These are phyloP conservation scores for Donacobius atricapilla DNA, from an alignment of 2,113 vertebrate species.

Conservation along the genomic window DNA sequence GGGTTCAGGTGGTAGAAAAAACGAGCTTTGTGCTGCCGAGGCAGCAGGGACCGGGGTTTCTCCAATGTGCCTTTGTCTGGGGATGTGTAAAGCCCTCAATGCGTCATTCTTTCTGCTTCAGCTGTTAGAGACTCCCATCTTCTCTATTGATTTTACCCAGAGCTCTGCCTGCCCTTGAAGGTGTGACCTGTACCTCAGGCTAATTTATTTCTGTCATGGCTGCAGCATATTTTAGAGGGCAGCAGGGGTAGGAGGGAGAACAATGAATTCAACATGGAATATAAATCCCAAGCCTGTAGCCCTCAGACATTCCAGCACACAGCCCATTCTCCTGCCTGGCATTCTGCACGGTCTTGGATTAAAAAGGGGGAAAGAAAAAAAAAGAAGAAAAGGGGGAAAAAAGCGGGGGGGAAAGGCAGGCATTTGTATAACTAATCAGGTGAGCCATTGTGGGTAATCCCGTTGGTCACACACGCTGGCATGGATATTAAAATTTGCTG, in stretches of 20 bases:
- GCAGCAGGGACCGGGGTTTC: conserved; percentile 19
- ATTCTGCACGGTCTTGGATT: conserved; percentile 29
- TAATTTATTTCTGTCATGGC: conserved; percentile 79
- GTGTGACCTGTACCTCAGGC: conserved; percentile 77
- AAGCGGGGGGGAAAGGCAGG: neutral
- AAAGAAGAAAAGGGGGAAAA: too few relatives aligned
- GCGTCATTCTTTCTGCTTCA: conserved; percentile 68
- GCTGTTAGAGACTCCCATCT: conserved; percentile 66
- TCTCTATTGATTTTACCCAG: conserved; percentile 73
- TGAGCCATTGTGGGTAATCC: conserved; percentile 50
- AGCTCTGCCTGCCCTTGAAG: conserved; percentile 71
- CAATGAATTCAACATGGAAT: conserved; percentile 53
- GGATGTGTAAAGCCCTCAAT: conserved; percentile 51
- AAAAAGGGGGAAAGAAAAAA: neutral
- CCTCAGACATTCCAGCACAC: conserved; percentile 29
- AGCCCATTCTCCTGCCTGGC: neutral
- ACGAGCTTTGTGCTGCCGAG: neutral
- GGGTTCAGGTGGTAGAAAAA: conserved; percentile 61
- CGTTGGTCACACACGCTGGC: conserved; percentile 42
- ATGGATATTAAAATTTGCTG: neutral
- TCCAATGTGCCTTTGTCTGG: conserved; percentile 69
- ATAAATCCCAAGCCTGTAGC: conserved; percentile 47
- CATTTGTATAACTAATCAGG: conserved; percentile 63
- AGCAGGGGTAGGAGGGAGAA: conserved; percentile 9
- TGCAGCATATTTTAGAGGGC: conserved; percentile 55